Evolutionary conservation across 2,113 vertebrate genomes (phyloP).

Genomic region (Plecturocebus donacophilus): DNA sequence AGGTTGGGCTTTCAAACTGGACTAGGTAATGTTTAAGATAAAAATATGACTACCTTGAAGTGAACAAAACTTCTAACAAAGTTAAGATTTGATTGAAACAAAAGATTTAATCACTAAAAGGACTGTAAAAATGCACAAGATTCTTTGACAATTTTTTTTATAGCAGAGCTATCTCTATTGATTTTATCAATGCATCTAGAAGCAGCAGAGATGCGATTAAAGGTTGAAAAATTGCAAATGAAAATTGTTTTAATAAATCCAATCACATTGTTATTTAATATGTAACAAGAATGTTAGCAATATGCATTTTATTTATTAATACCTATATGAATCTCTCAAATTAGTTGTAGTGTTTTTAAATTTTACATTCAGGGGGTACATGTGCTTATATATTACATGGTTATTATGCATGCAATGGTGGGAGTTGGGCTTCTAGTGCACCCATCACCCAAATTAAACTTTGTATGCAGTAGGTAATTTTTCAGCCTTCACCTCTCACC

Average conservation of each 20-base stretch:
- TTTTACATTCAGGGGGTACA: neutral
- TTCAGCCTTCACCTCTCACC: too few species aligned
- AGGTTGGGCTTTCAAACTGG: neutral
- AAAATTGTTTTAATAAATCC: neutral
- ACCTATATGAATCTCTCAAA: conserved; percentile 11
- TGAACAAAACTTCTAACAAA: neutral
- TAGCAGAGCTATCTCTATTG: conserved; percentile 37
- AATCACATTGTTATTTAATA: neutral
- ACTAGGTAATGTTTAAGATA: neutral
- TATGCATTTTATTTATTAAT: neutral
- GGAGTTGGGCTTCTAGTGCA: too few species aligned
- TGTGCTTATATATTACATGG: too few species aligned
- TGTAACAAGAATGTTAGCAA: neutral
- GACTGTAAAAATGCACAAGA: neutral
- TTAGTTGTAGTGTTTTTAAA: neutral
- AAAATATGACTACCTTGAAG: neutral
- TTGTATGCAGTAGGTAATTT: too few species aligned
- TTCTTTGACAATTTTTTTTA: conserved; percentile 62
- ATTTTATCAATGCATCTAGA: neutral
- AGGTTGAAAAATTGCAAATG: neutral
- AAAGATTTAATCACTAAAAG: neutral
- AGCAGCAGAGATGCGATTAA: conserved; percentile 11
- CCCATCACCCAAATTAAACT: too few species aligned
- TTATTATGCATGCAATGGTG: too few species aligned
- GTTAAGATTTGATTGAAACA: neutral